Evolutionary conservation across 2,113 vertebrate genomes (phyloP), one percentile per base, ranked within the genome.

Genomic region (Calypte anna): DNA sequence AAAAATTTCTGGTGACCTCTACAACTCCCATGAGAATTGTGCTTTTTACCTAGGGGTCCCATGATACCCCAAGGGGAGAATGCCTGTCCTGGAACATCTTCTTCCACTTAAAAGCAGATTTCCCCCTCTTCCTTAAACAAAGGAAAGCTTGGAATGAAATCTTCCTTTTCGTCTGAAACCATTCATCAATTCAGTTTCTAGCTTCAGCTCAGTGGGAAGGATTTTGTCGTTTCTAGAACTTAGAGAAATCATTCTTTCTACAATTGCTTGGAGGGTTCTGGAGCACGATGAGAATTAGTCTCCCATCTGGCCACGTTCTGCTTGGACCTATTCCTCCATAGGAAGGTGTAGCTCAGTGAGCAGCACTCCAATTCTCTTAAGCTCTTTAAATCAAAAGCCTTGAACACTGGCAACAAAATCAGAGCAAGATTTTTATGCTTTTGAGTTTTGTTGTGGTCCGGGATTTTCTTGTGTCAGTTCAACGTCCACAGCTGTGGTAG

Each of bases 91-190:
- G 33, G 33, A 33, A 33, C 33, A 33, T 33, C 33, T 33, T 33
- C 90, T 96, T 91, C 94, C 76, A 83, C 61, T 58, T 94, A 77
- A 88, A 87, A 44, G 13, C 51, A 82, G 55, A 55, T 36, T 50
- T 64, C 40, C 69, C 43, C 27, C 14, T 12, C 38, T 73, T 46
- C 23, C 15, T 68, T 87, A 90, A 74, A 91, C n/a, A 73, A 79
- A 76, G 54, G 22, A 84, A 82, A 85, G 36, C 46, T n/a, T 31
- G 15, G 48, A 96, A 89, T 72, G 55, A 84, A 67, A 38, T 64
- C 22, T 67, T 78, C 31, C 25, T n/a, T 80, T 78, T 18, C 68
- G 23, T n/a, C 27, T 2, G 1, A 93, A 84, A 88, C 40, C 6
- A 91, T 68, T 86, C 76, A 59, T 33, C 55, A 86, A 88, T 72